Evolutionary conservation across 2,797 vertebrate species (phyloP).

Genomic region (Coendou prehensilis): DNA sequence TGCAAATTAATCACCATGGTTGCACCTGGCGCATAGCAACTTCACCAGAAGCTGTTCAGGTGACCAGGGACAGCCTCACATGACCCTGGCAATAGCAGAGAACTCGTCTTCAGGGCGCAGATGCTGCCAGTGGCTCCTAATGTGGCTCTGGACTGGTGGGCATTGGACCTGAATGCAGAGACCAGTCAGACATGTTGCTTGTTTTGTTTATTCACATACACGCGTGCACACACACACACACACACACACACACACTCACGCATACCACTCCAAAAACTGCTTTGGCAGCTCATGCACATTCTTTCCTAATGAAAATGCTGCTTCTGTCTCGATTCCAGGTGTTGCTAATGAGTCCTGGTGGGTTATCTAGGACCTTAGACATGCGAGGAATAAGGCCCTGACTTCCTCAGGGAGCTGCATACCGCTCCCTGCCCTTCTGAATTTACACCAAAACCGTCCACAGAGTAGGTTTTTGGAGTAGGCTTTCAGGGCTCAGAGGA

Average conservation of each 20-base stretch:
- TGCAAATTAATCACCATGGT: neutral
- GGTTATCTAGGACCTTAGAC: neutral
- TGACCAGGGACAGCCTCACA: neutral
- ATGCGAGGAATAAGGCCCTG: neutral
- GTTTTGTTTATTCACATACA: neutral
- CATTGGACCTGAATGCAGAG: neutral
- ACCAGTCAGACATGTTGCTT: neutral
- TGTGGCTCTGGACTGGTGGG: fast-evolving
- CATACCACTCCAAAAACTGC: neutral
- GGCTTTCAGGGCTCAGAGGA: neutral
- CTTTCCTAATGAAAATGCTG: neutral
- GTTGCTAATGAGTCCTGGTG: neutral
- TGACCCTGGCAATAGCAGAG: neutral
- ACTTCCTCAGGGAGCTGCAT: neutral
- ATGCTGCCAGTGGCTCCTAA: fast-evolving
- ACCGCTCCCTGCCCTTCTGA: neutral
- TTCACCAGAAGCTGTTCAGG: fast-evolving
- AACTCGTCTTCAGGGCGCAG: fast-evolving
- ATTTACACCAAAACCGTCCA: neutral
- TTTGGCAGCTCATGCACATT: neutral
- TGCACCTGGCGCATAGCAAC: neutral
- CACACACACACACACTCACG: neutral
- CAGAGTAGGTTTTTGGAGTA: neutral
- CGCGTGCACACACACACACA: neutral
- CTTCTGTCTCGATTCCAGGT: neutral